Base-by-base conservation (phyloP, 1,140 invertebrate genomes). In the Diachasmimorpha longicaudata region DNA sequence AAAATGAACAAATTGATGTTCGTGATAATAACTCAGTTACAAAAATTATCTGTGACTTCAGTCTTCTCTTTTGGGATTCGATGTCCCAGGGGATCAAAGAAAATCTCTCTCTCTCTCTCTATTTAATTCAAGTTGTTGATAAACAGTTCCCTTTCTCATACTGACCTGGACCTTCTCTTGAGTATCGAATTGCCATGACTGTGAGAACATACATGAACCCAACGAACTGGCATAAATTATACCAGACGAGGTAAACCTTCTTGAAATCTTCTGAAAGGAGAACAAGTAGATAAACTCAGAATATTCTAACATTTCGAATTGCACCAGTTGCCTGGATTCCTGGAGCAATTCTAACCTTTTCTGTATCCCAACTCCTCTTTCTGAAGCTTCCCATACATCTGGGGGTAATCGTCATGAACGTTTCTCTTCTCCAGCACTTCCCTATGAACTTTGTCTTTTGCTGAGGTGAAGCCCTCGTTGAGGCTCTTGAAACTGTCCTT, bases 171-270 rank as follows among this genome's bases (percentile, higher is more conserved):
- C 95, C 95, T 81, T 96, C 91, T 80, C 92, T 93, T 0, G 91
- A 90, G 85, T 95, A 97, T 70, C 93, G 90, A 16, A 96, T 91
- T 1, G 86, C 87, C 87, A 98, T 93, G 13, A 97, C 93, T 21
- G 90, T 85, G 19, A 96, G 82, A 37, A 97, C 90, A 82, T 96
- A 98, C 5, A 92, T 89, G 85, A 94, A 98, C 10, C 96, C 96
- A 76, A 97, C 91, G 86, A 96, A 96, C 91, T 98, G 97, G 84
- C 94, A 95, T 74, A 98, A 88, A 88, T 98, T 98, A 88, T 98
- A 98, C 63, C 97, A 87, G 74, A 96, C 92, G 63, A 98, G 87
- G 85, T 98, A 98, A 0, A 95, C 94, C 82, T 95, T 96, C 81
- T 94, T 94, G 11, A 94, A 90, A 82, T 95, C 93, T 87, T 97